These are phyloP conservation scores for Megatriorchis doriae DNA, from an alignment of 2,113 vertebrate genomes.

Conservation along the genomic window DNA sequence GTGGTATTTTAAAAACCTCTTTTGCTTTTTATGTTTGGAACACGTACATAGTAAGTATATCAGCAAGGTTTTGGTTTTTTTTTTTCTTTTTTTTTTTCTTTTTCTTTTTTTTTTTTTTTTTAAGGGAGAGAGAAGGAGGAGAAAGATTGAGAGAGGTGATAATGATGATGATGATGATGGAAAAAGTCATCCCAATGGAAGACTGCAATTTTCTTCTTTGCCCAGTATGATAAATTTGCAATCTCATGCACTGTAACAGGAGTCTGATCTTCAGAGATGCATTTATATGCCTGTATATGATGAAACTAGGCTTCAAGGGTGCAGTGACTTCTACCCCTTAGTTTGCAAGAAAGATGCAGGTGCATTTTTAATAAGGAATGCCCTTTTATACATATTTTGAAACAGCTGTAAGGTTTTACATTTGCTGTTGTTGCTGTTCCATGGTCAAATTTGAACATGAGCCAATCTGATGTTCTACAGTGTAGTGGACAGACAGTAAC, in stretches of 20 bases:
- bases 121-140: neutral
- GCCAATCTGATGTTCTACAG: neutral
- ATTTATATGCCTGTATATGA: neutral
- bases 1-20: neutral
- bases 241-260: neutral
- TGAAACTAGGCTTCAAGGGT: neutral
- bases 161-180: neutral
- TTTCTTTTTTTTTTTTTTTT: too few relatives aligned
- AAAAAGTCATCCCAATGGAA: neutral
- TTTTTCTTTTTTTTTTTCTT: too few relatives aligned
- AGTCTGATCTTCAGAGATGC: neutral
- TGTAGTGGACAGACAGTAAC: neutral
- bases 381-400: neutral
- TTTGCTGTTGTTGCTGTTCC: neutral
- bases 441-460: neutral
- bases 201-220: neutral
- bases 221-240: neutral
- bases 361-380: neutral
- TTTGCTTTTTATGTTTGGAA: neutral
- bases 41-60: neutral
- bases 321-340: neutral
- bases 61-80: neutral
- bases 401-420: neutral
- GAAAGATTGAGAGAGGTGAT: neutral
- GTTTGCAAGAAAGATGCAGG: neutral